A percentile compares a stretch with the other conserved stretches of the same genome.
Conservation (phyloP, 92 coral and sea anemone genomes). For the Epizoanthus illoricatus region DNA sequence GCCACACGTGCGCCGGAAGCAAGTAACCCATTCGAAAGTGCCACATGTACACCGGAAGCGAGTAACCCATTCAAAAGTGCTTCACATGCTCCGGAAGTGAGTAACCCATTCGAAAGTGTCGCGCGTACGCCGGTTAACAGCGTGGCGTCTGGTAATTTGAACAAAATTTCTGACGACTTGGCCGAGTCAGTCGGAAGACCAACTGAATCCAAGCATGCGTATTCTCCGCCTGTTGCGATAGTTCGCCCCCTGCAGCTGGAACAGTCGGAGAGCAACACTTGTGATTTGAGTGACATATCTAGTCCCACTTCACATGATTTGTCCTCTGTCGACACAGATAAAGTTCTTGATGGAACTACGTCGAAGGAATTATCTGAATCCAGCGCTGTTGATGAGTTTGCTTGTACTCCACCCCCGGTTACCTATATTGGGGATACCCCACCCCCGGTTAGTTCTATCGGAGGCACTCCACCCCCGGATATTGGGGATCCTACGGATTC, state of each 20-base stretch:
- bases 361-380: background rate
- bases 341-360: background rate
- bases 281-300: background rate
- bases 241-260: constrained; percentile 20
- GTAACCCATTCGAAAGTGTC: too few species aligned
- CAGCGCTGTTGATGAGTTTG: background rate
- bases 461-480: constrained; percentile 34
- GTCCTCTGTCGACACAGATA: background rate
- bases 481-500: constrained; percentile 63
- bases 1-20: background rate
- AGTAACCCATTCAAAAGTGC: background rate
- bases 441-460: background rate
- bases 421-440: background rate
- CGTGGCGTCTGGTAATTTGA: background rate
- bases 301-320: background rate
- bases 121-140: background rate
- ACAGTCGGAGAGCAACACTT: background rate
- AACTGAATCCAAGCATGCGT: background rate
- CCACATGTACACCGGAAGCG: background rate
- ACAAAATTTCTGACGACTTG: background rate
- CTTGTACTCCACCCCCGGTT: constrained; percentile 36
- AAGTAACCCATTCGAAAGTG: too few species aligned
- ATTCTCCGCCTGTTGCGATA: constrained; percentile 28
- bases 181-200: background rate
- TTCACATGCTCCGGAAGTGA: background rate